Evolutionary conservation across 2,888 invertebrate genomes (phyloP), one percentile per base, ranked within the genome.

Genomic region (Leucozona laternaria): DNA sequence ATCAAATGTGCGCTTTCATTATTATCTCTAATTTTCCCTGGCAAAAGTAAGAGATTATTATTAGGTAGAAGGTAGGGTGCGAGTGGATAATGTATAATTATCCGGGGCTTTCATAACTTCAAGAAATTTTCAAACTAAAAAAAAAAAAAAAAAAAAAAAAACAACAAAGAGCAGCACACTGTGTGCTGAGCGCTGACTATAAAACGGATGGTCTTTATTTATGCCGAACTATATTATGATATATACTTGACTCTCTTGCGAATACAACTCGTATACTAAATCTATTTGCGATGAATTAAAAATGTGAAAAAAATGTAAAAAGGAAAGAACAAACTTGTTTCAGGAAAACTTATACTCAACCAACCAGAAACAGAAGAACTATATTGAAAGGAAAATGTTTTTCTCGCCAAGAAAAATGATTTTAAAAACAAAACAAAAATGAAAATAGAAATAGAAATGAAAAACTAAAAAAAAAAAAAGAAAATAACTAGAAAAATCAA

Each of bases 331-430:
- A 28, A 81, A 55, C 70, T 55, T 80, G 34, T 37, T 25, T n/a
- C 50, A 57, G 58, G 71, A 77, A 77, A 82, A 77, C 37, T 48
- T 66, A 50, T 53, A 6, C 68, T n/a, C 53, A 55, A 34, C 17
- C 48, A 75, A 76, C 60, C 48, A 34, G 7, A 71, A 68, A 66
- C 66, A 78, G 72, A 72, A 58, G 64, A 66, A 66, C 31, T 48
- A 28, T 48, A 20, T 50, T 53, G 37, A 62, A 82, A 73, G 50
- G 6, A 78, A 82, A 73, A 73, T 70, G 43, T 73, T 73, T 73
- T 48, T 68, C 45, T 20, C 57, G 31, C 48, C 57, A 6, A 72
- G 72, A 20, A 57, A 68, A 48, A 25, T 22, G 48, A 60, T 58
- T 58, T 10, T 17, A 53, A 50, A 53, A 68, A 31, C 40, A 60